A percentile compares a stretch with the other conserved stretches of the same genome.
These are phyloP conservation scores for Spizaetus ornatus DNA, from an alignment of 2,113 vertebrate genomes.

Conservation along the genomic window DNA sequence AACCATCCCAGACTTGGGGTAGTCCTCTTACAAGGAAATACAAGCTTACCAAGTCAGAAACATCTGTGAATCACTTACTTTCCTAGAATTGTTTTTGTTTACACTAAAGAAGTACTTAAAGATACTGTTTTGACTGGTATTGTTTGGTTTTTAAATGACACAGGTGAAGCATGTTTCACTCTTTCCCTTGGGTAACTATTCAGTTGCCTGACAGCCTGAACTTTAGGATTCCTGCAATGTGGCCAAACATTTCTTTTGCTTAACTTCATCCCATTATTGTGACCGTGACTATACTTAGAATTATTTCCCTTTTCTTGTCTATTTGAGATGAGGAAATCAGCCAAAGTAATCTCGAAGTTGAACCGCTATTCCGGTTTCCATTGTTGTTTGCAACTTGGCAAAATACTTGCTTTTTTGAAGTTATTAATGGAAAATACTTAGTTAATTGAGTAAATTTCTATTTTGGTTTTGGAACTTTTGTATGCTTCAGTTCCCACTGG, in stretches of 20 bases:
- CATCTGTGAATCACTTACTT: background rate
- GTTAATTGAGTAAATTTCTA: background rate
- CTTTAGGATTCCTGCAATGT: background rate
- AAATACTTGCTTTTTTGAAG: background rate
- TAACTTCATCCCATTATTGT: background rate
- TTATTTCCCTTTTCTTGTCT: background rate
- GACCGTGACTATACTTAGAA: background rate
- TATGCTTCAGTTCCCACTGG: background rate
- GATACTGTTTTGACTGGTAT: background rate
- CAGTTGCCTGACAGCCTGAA: background rate
- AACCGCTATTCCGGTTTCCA: background rate
- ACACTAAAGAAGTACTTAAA: background rate
- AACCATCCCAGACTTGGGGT: background rate
- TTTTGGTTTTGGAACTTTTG: background rate
- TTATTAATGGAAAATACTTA: background rate
- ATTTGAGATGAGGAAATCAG: background rate
- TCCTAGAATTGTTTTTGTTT: slow-evolving; percentile 8
- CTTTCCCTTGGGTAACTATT: background rate
- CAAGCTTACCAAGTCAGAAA: background rate
- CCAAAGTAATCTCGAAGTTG: background rate
- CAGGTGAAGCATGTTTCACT: background rate
- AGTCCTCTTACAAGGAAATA: slow-evolving; percentile 12
- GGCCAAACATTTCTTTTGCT: background rate
- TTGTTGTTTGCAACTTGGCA: background rate
- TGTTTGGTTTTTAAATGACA: background rate